Base-by-base conservation (phyloP, 2,888 invertebrate species). In the Liodrosophila aerea region DNA sequence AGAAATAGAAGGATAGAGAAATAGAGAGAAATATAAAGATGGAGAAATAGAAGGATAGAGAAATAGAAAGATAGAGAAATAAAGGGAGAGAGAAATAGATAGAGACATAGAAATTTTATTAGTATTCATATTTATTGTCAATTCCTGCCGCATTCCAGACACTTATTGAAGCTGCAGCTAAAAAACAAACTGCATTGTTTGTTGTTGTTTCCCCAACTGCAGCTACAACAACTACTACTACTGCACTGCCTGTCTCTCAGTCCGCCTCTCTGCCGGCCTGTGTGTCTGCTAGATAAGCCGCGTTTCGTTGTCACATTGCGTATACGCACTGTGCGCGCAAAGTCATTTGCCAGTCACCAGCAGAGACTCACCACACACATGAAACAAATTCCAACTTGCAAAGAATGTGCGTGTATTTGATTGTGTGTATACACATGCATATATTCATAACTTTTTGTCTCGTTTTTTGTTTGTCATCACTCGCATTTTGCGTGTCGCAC, bases 291-390 rank as follows among this genome's bases (percentile, higher is more conserved):
- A 43, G 56, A 69, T 69, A 67, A 70, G 47, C 40, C 45, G 4
- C 22, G 22, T n/a, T 34, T 45, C 8, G 22, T n/a, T 67, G 11
- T 16, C 22, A 0, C 9, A 33, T 54, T 64, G 72, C 53, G 72
- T 71, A 68, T 68, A 68, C 59, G 72, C 59, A 41, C 15, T n/a
- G 44, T 69, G 37, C 33, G 53, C 8, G 7, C 41, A 46, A 37
- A 18, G 29, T 16, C 22, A 43, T 39, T 2, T 36, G 7, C 7
- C 13, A 9, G 39, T 16, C 30, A 49, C 12, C 18, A 31, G 27
- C 15, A 37, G 29, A 18, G 46, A n/a, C n/a, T n/a, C n/a, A n/a
- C n/a, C n/a, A n/a, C 15, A 39, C 7, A 7, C 31, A 41, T 53
- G 44, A 44, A 68, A 49, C 31, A 49, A 43, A 66, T 49, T 44